Evolutionary conservation across 2,888 invertebrate genomes (phyloP).

Genomic region (Stomorhina lunata): DNA sequence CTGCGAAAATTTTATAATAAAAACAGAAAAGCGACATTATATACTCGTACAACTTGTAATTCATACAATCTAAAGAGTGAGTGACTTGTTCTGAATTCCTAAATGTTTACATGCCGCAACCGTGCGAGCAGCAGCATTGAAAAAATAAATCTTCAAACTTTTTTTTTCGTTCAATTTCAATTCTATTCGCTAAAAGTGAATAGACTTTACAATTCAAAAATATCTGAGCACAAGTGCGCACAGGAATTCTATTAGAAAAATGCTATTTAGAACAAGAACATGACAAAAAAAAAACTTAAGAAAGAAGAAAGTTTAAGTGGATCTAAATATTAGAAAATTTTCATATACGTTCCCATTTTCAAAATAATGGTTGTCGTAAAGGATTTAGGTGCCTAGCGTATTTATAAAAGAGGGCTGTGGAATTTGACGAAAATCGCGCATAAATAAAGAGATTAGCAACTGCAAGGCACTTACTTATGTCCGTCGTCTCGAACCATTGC

Average conservation of each 20-base stretch:
- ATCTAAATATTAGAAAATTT: conserved; percentile 20
- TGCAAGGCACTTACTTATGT: no score
- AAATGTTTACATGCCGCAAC: conserved; percentile 55
- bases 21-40: conserved; percentile 51
- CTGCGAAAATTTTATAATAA: neutral
- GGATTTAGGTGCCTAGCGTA: no score
- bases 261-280: conserved; percentile 59
- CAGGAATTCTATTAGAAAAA: conserved; percentile 39
- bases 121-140: conserved; percentile 57
- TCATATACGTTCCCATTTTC: conserved; percentile 36
- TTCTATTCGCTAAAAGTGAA: conserved; percentile 43
- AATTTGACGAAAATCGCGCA: conserved; percentile 35
- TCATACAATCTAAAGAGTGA: conserved; percentile 51
- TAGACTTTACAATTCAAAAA: conserved; percentile 46
- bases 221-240: neutral
- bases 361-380: no score
- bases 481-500: conserved; percentile 19
- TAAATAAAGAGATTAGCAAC: conserved; percentile 29
- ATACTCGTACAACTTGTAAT: conserved; percentile 33
- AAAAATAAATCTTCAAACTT: conserved; percentile 57
- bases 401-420: neutral
- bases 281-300: conserved; percentile 26
- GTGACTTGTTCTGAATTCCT: conserved; percentile 66
- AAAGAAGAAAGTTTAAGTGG: conserved; percentile 29
- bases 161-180: neutral